Percentiles rank a stretch among this genome's conserved stretches.
phyloP scores from a whole-genome alignment of 1,140 invertebrate genomes.

The Bilobella aurantiaca region DNA sequence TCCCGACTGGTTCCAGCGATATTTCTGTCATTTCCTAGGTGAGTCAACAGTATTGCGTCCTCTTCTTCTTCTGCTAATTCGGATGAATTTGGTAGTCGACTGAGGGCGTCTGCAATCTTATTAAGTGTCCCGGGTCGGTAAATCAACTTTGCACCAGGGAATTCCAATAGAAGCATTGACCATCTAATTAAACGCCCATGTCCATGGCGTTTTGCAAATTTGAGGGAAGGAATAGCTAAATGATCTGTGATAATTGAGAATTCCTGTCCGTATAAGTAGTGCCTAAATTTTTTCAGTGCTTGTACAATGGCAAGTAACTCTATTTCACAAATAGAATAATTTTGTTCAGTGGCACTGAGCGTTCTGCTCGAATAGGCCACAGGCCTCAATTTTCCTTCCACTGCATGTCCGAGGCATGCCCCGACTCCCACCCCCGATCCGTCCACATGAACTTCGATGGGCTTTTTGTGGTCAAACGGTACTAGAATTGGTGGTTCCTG shows the following conservation, averaged over 20 bases:
- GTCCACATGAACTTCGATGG: neutral
- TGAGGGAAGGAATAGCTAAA: neutral
- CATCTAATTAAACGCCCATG: conserved; percentile 8
- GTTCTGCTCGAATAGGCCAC: neutral
- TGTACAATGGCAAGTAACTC: neutral
- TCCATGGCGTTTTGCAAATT: neutral
- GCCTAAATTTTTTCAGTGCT: neutral
- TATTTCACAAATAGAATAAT: neutral
- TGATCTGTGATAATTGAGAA: neutral
- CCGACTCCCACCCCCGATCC: neutral
- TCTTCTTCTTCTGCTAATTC: neutral
- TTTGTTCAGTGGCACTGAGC: neutral
- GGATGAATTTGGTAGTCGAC: neutral
- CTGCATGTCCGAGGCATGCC: neutral
- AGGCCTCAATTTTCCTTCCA: neutral
- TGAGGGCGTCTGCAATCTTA: neutral
- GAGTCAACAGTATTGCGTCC: no score
- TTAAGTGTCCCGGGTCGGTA: neutral
- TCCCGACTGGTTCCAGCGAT: no score
- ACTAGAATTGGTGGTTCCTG: neutral
- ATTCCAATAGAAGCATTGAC: neutral
- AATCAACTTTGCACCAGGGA: neutral
- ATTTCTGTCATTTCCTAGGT: no score
- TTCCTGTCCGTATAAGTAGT: neutral
- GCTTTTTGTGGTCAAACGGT: neutral